Evolutionary conservation across 2,888 invertebrate species (phyloP).

Genomic region (Campoplex capitator): DNA sequence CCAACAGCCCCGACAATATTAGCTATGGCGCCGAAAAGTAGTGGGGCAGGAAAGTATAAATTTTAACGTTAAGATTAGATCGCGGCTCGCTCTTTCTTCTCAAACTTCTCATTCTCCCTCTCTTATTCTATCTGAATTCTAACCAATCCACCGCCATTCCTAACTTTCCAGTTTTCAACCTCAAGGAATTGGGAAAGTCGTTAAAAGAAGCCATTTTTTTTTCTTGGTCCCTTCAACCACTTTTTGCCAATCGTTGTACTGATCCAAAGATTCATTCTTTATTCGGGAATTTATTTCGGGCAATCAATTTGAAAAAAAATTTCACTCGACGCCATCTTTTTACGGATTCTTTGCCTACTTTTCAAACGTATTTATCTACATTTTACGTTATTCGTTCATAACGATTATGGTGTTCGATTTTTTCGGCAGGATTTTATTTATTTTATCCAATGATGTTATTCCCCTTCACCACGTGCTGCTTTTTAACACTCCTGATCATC

Average conservation of each 20-base stretch:
- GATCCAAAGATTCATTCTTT: conserved; percentile 1
- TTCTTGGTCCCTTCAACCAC: neutral
- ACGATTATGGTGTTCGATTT: no score
- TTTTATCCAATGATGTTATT: no score
- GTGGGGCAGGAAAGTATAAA: conserved; percentile 81
- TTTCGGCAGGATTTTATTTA: no score
- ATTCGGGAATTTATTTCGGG: neutral
- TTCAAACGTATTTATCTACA: no score
- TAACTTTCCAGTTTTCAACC: conserved; percentile 46
- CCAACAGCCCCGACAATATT: conserved; percentile 74
- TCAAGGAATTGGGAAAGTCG: conserved; percentile 44
- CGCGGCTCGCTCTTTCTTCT: conserved; percentile 68
- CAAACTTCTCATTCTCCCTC: conserved; percentile 39
- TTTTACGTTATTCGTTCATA: no score
- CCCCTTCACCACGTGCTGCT: no score
- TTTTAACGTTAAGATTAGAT: conserved; percentile 80
- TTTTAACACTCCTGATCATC: no score
- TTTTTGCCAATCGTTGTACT: neutral
- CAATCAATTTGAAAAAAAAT: neutral
- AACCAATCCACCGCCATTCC: conserved; percentile 37
- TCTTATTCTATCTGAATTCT: conserved; percentile 14
- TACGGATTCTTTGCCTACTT: neutral
- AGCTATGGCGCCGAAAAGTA: conserved; percentile 81
- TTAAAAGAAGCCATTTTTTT: conserved; percentile 51
- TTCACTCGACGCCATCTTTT: neutral